phyloP scores from a whole-genome alignment of 2,113 vertebrate genomes.

The Crotalus tigris region DNA sequence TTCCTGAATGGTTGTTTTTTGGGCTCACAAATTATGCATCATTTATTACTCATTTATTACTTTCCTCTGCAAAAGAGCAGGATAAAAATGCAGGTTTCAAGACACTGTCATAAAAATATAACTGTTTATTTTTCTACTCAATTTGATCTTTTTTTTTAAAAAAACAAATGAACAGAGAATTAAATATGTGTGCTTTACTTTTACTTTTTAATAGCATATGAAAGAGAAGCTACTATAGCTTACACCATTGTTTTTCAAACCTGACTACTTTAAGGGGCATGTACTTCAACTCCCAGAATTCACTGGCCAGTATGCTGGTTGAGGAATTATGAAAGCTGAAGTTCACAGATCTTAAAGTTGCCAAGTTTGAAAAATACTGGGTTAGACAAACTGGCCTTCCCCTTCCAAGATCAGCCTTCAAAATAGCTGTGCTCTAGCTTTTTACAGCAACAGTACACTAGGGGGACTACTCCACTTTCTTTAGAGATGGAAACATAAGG shows the following conservation, averaged over 20 bases:
- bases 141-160: not conserved
- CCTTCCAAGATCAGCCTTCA: constrained; percentile 8
- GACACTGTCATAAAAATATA: not conserved
- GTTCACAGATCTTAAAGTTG: not conserved
- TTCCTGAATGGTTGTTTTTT: not conserved
- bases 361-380: not conserved
- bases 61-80: too few relatives aligned
- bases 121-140: constrained; percentile 24
- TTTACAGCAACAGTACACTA: constrained; percentile 43
- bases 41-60: not conserved
- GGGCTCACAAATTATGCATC: not conserved
- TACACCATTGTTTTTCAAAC: not conserved
- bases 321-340: not conserved
- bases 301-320: not conserved
- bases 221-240: not conserved
- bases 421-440: constrained; percentile 25
- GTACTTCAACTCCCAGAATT: not conserved
- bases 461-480: constrained; percentile 59
- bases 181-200: not conserved
- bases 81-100: not conserved
- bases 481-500: constrained; percentile 19
- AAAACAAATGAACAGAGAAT: constrained; percentile 20
- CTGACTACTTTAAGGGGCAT: not conserved
- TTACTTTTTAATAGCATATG: not conserved
- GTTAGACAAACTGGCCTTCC: not conserved